These are phyloP conservation scores for Eudasyphora cyanicolor DNA, from an alignment of 2,888 invertebrate genomes.

Conservation along the genomic window DNA sequence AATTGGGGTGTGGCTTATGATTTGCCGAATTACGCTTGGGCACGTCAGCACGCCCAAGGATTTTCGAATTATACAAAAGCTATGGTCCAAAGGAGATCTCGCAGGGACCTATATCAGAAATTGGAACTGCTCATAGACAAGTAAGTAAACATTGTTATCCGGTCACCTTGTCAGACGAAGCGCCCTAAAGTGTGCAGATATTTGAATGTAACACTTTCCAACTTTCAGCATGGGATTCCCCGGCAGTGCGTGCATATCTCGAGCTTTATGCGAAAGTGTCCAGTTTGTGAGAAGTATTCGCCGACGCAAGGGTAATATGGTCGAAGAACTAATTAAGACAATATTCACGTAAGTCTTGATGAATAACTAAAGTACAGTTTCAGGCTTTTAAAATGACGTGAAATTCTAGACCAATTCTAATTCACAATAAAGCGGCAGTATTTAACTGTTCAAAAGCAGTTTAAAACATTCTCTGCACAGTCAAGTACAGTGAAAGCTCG, in stretches of 20 bases:
- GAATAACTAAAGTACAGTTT: no score
- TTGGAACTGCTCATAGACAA: conserved; percentile 86
- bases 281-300: conserved; percentile 81
- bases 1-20: conserved; percentile 88
- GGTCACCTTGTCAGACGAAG: background rate
- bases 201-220: background rate
- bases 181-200: background rate
- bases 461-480: no score
- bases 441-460: no score
- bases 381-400: no score
- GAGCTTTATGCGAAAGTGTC: conserved; percentile 87
- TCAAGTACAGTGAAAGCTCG: no score
- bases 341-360: conserved; percentile 85
- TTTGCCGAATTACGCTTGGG: conserved; percentile 82
- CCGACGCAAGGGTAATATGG: conserved; percentile 83
- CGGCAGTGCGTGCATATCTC: conserved; percentile 86
- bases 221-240: conserved; percentile 86
- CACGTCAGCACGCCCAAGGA: conserved; percentile 78
- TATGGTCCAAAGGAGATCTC: conserved; percentile 81
- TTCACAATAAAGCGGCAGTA: no score
- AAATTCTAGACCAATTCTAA: no score
- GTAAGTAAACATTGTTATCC: no score
- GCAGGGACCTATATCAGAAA: conserved; percentile 86
- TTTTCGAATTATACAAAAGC: conserved; percentile 71
- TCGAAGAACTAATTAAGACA: conserved; percentile 86